Percentiles rank a stretch among this genome's conserved stretches.
Conservation (phyloP, 2,797 vertebrate genomes). For the Malacoctenus gilli region DNA sequence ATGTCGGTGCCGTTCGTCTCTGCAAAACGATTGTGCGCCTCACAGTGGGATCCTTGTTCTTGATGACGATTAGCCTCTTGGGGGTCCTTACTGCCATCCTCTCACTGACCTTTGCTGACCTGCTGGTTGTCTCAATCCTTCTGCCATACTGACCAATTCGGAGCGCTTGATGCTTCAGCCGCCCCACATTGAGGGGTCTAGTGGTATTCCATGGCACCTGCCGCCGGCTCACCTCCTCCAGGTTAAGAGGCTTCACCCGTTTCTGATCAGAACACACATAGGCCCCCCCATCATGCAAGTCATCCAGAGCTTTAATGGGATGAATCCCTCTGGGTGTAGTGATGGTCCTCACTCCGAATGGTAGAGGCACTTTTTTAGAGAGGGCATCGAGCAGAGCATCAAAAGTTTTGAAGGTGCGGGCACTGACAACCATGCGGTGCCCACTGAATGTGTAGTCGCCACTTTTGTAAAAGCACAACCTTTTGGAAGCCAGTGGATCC, state of each 20-base stretch:
- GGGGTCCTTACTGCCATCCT: constrained; percentile 76
- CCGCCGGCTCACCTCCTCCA: constrained; percentile 83
- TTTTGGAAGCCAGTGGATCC: constrained; percentile 86
- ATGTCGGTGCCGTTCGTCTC: constrained; percentile 86
- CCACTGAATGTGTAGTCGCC: constrained; percentile 92
- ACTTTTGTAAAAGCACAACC: constrained; percentile 95
- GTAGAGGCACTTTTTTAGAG: constrained; percentile 91
- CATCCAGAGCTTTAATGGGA: constrained; percentile 84
- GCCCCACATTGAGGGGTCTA: constrained; percentile 63
- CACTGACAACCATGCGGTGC: constrained; percentile 90
- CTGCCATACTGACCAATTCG: constrained; percentile 40
- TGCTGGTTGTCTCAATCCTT: constrained; percentile 53
- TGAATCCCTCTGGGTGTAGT: constrained; percentile 90
- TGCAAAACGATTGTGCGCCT: constrained; percentile 83
- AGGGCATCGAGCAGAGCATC: constrained; percentile 91
- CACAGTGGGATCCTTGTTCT: constrained; percentile 85
- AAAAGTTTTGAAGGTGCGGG: constrained; percentile 93
- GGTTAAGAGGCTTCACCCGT: constrained; percentile 90
- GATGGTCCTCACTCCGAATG: constrained; percentile 95
- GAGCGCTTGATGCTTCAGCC: constrained; percentile 47
- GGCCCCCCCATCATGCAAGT: constrained; percentile 91
- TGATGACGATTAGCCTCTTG: constrained; percentile 87
- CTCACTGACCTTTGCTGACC: constrained; percentile 57
- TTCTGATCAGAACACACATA: constrained; percentile 93
- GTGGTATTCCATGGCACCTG: constrained; percentile 90